Evolutionary conservation across 2,113 vertebrate species (phyloP).

Genomic region (Pachypanchax playfairii): DNA sequence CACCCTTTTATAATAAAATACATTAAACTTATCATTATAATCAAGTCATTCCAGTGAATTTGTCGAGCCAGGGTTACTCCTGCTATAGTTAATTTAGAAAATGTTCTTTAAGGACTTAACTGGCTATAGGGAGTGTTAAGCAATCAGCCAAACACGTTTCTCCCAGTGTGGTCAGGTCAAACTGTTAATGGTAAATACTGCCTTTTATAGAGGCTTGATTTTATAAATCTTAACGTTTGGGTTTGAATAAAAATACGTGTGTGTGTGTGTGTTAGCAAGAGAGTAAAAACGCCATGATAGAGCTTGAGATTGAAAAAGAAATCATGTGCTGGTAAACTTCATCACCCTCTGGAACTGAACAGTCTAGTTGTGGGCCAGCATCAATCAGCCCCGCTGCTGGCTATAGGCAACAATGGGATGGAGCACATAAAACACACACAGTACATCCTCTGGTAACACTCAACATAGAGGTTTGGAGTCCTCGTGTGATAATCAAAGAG

Average conservation of each 20-base stretch:
- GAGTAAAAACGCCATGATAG: too few relatives aligned
- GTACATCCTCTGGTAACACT: slow-evolving; percentile 51
- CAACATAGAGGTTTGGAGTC: slow-evolving; percentile 49
- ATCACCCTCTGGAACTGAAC: slow-evolving; percentile 53
- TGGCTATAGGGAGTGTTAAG: slow-evolving; percentile 2
- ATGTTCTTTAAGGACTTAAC: slow-evolving; percentile 4
- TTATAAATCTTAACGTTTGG: not conserved
- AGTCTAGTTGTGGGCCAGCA: slow-evolving; percentile 61
- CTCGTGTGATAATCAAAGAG: slow-evolving; percentile 50
- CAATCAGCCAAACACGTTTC: not conserved
- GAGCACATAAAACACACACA: slow-evolving; percentile 55
- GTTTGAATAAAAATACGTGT: slow-evolving; percentile 31
- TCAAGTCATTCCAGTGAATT: slow-evolving; percentile 31
- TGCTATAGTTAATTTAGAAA: slow-evolving; percentile 10
- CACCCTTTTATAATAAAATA: slow-evolving; percentile 6
- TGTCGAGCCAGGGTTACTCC: not conserved
- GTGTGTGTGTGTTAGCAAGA: slow-evolving; percentile 15
- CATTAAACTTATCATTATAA: slow-evolving; percentile 33
- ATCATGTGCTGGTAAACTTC: slow-evolving; percentile 67
- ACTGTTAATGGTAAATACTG: slow-evolving; percentile 18
- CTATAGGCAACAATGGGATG: slow-evolving; percentile 62
- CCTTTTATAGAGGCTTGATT: not conserved
- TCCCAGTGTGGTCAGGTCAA: slow-evolving; percentile 9
- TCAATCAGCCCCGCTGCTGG: slow-evolving; percentile 70
- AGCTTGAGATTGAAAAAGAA: slow-evolving; percentile 69